These are phyloP conservation scores for Siphonodentalium dalli DNA, from an alignment of 2,888 invertebrate genomes.

Conservation along the genomic window DNA sequence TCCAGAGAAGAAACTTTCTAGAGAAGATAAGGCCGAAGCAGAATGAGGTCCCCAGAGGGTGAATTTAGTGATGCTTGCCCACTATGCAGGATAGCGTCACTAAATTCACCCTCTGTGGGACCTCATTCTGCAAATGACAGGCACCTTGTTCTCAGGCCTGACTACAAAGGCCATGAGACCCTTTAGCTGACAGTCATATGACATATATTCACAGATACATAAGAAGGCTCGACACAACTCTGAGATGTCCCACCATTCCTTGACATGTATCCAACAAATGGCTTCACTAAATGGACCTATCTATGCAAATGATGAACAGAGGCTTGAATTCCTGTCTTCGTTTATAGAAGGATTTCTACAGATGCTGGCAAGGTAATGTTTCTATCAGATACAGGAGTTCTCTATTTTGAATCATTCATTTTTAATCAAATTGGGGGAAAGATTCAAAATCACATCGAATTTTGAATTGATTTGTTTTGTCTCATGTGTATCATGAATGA, in stretches of 20 bases:
- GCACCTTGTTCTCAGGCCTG: too few species aligned
- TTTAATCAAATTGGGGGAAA: neutral
- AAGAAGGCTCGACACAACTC: slow-evolving; percentile 81
- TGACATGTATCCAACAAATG: slow-evolving; percentile 84
- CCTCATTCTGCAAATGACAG: too few species aligned
- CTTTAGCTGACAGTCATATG: too few species aligned
- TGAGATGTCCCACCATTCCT: slow-evolving; percentile 78
- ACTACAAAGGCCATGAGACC: too few species aligned
- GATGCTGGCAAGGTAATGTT: slow-evolving; percentile 71
- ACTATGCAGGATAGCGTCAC: too few species aligned
- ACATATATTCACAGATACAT: slow-evolving; percentile 68
- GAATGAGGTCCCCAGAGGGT: too few species aligned
- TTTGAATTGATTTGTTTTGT: neutral
- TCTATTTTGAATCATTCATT: neutral
- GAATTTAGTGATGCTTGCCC: too few species aligned
- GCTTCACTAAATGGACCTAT: slow-evolving; percentile 75
- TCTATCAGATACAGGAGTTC: slow-evolving; percentile 1
- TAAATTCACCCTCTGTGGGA: too few species aligned
- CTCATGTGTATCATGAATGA: too few species aligned
- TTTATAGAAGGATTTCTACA: slow-evolving; percentile 73
- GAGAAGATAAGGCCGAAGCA: too few species aligned
- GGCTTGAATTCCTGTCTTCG: slow-evolving; percentile 70
- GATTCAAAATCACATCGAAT: neutral
- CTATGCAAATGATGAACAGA: slow-evolving; percentile 67
- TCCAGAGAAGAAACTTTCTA: too few species aligned